phyloP scores from a whole-genome alignment of 1,140 invertebrate genomes.

The Stegodyphus dumicola region DNA sequence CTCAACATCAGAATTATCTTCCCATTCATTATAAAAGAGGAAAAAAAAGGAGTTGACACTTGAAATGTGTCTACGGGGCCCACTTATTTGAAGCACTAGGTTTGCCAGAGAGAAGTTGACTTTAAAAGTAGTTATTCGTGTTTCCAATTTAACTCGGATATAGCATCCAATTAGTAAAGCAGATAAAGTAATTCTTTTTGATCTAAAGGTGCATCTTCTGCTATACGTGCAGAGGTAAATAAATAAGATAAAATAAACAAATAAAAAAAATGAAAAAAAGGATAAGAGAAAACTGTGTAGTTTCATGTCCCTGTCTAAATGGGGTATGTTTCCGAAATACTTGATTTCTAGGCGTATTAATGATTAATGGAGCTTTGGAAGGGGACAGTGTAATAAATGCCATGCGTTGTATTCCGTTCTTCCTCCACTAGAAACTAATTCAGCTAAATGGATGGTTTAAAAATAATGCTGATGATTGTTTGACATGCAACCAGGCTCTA shows the following conservation, averaged over 20 bases:
- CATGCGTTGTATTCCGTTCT: too few relatives aligned
- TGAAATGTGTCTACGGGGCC: slow-evolving; percentile 28
- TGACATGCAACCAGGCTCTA: too few relatives aligned
- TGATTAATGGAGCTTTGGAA: slow-evolving; percentile 44
- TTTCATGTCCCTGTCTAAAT: slow-evolving; percentile 55
- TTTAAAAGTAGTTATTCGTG: slow-evolving; percentile 58
- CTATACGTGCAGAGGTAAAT: slow-evolving; percentile 14
- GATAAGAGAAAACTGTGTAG: slow-evolving; percentile 18
- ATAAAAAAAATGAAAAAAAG: slow-evolving; percentile 30
- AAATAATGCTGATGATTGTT: too few relatives aligned
- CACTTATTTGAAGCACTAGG: not conserved
- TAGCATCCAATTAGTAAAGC: slow-evolving; percentile 46
- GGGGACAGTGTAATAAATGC: slow-evolving; percentile 15
- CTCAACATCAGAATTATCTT: too few relatives aligned
- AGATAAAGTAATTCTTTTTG: slow-evolving; percentile 56
- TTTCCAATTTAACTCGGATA: slow-evolving; percentile 50
- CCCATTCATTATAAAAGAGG: too few relatives aligned
- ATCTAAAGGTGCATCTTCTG: slow-evolving; percentile 29
- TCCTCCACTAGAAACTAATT: too few relatives aligned
- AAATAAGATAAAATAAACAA: slow-evolving; percentile 21
- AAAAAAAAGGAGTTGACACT: not conserved
- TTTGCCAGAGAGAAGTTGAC: not conserved
- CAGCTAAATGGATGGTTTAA: too few relatives aligned
- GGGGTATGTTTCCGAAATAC: slow-evolving; percentile 58
- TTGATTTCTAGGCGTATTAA: slow-evolving; percentile 53